A percentile compares a stretch with the other conserved stretches of the same genome.
Conservation (phyloP, 2,797 vertebrate genomes). For the Myoxocephalus aenaeus region DNA sequence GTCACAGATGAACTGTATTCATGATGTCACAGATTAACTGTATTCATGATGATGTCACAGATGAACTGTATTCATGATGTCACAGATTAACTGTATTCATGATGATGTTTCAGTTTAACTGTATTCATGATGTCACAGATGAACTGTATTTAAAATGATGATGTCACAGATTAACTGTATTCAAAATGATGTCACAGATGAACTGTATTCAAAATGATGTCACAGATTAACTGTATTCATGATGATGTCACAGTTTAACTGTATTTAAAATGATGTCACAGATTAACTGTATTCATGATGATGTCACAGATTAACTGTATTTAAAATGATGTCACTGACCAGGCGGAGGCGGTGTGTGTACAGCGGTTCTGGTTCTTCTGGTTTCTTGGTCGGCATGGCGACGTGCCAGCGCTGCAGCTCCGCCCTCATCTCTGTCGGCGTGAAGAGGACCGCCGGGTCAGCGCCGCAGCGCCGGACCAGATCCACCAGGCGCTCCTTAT, state of each 20-base stretch:
- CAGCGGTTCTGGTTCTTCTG: conserved; percentile 61
- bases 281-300: neutral
- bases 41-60: no score
- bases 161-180: neutral
- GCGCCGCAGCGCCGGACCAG: conserved; percentile 72
- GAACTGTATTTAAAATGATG: neutral
- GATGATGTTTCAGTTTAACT: conserved; percentile 27
- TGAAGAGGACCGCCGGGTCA: conserved; percentile 78
- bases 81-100: neutral
- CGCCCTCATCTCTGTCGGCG: conserved; percentile 62
- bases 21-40: neutral
- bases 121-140: conserved; percentile 30
- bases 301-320: neutral
- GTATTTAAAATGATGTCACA: neutral
- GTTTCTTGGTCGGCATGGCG: conserved; percentile 51
- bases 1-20: neutral
- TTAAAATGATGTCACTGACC: conserved; percentile 63
- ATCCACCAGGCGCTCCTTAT: conserved; percentile 83
- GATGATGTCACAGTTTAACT: neutral
- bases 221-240: neutral
- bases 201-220: no score
- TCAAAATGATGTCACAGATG: no score
- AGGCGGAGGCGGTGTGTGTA: conserved; percentile 69
- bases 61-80: no score
- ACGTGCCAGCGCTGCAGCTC: conserved; percentile 79